phyloP scores from a whole-genome alignment of 1,140 invertebrate species.

The Formica selysi region DNA sequence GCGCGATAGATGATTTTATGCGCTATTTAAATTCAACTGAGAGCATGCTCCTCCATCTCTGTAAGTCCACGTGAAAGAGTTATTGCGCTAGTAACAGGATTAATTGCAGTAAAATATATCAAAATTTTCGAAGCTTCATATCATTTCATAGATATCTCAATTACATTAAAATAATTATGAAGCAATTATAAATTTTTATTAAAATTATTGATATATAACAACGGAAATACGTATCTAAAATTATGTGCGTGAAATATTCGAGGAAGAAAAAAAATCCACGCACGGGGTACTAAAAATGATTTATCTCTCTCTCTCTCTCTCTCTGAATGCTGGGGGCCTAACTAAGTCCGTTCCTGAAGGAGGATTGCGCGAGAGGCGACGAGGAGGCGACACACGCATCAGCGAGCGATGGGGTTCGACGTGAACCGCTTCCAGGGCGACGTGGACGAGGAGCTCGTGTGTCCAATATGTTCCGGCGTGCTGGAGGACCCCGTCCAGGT shows the following conservation, averaged over 20 bases:
- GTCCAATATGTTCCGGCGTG: slow-evolving; percentile 96
- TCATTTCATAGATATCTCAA: not conserved
- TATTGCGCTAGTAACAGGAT: not conserved
- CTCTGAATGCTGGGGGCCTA: not conserved
- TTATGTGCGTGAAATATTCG: not conserved
- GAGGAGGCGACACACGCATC: slow-evolving; percentile 22
- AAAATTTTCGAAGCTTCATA: not conserved
- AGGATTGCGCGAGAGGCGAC: slow-evolving; percentile 32
- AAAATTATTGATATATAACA: not conserved
- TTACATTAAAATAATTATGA: not conserved
- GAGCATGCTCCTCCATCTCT: not conserved
- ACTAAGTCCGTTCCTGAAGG: slow-evolving; percentile 9
- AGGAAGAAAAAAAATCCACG: not conserved
- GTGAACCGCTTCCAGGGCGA: slow-evolving; percentile 95
- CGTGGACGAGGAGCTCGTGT: slow-evolving; percentile 96
- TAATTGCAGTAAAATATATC: not conserved
- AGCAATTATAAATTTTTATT: not conserved
- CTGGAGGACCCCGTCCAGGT: slow-evolving; percentile 96
- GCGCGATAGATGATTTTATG: not conserved
- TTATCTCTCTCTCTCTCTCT: not conserved
- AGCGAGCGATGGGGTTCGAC: slow-evolving; percentile 93
- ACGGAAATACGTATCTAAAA: not conserved
- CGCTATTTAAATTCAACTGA: not conserved
- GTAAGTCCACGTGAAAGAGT: not conserved
- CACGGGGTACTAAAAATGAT: no score